These are phyloP conservation scores for Ophion slaviceki DNA, from an alignment of 2,888 invertebrate species.

Conservation along the genomic window DNA sequence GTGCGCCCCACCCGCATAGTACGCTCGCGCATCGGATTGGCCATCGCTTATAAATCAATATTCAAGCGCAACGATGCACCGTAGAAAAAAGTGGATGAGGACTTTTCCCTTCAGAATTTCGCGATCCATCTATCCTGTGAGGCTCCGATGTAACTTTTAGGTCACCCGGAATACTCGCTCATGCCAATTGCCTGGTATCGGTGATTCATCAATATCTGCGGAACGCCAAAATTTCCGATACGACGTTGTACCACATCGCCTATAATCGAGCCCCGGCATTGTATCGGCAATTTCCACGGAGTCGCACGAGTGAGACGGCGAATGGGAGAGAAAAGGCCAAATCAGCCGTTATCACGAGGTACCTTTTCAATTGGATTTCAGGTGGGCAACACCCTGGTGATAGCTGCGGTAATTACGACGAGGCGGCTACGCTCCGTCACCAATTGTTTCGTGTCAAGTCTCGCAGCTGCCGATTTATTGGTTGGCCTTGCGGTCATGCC, in stretches of 20 bases:
- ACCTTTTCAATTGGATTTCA: conserved; percentile 67
- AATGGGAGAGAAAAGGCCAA: neutral
- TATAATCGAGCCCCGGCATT: conserved; percentile 32
- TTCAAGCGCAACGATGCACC: too few relatives aligned
- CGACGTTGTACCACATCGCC: conserved; percentile 15
- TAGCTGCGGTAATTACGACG: conserved; percentile 94
- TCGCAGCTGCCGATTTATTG: conserved; percentile 96
- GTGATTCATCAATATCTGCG: conserved; percentile 39
- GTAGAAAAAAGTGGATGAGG: too few relatives aligned
- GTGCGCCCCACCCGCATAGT: too few relatives aligned
- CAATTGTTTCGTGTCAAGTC: conserved; percentile 97
- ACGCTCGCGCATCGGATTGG: too few relatives aligned
- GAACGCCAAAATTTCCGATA: conserved; percentile 1
- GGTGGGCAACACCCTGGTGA: conserved; percentile 95
- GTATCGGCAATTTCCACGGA: conserved; percentile 1
- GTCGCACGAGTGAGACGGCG: neutral
- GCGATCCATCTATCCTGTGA: too few relatives aligned
- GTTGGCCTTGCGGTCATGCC: conserved; percentile 98
- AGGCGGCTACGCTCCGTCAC: conserved; percentile 95
- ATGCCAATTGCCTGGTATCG: neutral
- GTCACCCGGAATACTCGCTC: too few relatives aligned
- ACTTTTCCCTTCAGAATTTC: too few relatives aligned
- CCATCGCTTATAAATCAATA: too few relatives aligned
- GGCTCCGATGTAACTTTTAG: too few relatives aligned
- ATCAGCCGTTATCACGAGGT: conserved; percentile 41